Conservation (phyloP, 2,113 vertebrate species). For the Paedocypris sp. region DNA sequence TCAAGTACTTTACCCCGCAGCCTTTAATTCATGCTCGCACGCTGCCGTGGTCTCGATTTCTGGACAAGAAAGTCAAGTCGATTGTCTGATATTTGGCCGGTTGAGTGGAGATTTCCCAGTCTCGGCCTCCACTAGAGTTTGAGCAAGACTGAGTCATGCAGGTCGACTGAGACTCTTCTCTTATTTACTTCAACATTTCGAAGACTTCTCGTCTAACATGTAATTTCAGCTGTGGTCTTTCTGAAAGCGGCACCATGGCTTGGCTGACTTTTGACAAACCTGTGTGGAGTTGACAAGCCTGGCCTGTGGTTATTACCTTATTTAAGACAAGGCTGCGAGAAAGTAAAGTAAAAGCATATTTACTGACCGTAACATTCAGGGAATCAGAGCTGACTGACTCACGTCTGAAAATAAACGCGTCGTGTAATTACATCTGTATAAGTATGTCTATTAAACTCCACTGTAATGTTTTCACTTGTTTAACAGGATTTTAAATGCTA, state of each 20-base stretch:
- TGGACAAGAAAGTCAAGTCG: constrained; percentile 18
- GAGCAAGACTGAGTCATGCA: constrained; percentile 17
- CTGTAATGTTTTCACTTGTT: too few species aligned
- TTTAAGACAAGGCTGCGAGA: constrained; percentile 36
- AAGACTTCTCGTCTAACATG: constrained; percentile 47
- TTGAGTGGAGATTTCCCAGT: constrained; percentile 1
- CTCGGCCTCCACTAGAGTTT: constrained; percentile 37
- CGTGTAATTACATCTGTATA: too few species aligned
- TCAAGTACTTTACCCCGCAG: too few species aligned
- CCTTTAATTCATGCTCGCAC: constrained; percentile 22
- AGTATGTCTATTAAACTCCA: too few species aligned
- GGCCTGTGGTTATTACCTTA: constrained; percentile 45
- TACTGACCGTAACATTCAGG: constrained; percentile 18
- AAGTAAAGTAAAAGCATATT: constrained; percentile 12
- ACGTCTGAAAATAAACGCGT: too few species aligned
- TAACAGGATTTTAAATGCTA: too few species aligned
- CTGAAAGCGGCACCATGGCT: constrained; percentile 44
- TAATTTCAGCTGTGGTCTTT: constrained; percentile 46
- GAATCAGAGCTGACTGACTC: constrained; percentile 13
- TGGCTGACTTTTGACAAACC: constrained; percentile 54
- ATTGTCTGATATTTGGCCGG: constrained; percentile 19
- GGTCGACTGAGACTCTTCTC: constrained; percentile 32
- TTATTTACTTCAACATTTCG: constrained; percentile 30
- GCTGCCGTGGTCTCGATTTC: constrained; percentile 18
- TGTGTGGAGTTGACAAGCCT: constrained; percentile 42